These are phyloP conservation scores for Apodemia duryi DNA, from an alignment of 2,888 invertebrate genomes.

Conservation along the genomic window DNA sequence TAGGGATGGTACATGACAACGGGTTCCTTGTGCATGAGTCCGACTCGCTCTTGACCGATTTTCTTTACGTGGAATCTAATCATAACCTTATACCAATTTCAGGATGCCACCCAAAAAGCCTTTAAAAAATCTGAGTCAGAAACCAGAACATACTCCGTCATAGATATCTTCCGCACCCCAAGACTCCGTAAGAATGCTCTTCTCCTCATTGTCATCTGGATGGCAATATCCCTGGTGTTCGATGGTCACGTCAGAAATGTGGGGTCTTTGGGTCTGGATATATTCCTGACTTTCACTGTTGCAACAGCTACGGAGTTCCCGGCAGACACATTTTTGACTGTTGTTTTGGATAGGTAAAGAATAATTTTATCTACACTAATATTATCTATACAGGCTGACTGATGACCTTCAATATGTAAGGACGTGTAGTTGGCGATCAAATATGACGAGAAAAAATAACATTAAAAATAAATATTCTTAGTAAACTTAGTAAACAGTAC, in stretches of 20 bases:
- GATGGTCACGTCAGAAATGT: conserved; percentile 94
- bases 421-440: too few species aligned
- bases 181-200: conserved; percentile 87
- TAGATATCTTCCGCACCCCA: conserved; percentile 90
- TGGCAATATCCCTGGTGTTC: conserved; percentile 92
- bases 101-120: conserved; percentile 83
- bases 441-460: too few species aligned
- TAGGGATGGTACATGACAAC: too few species aligned
- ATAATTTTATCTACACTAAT: too few species aligned
- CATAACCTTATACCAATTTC: conserved; percentile 32
- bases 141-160: conserved; percentile 85
- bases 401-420: too few species aligned
- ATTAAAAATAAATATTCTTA: too few species aligned
- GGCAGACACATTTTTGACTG: conserved; percentile 89
- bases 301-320: conserved; percentile 91
- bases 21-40: background rate
- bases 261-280: conserved; percentile 88
- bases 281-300: conserved; percentile 92
- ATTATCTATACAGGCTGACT: too few species aligned
- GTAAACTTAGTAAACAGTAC: too few species aligned
- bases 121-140: conserved; percentile 86
- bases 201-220: conserved; percentile 90
- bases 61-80: too few species aligned
- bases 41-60: too few species aligned
- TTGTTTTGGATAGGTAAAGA: conserved; percentile 81